Evolutionary conservation across 2,797 vertebrate genomes (phyloP), one percentile per base, ranked within the genome.

Genomic region (Amniataba percoides): DNA sequence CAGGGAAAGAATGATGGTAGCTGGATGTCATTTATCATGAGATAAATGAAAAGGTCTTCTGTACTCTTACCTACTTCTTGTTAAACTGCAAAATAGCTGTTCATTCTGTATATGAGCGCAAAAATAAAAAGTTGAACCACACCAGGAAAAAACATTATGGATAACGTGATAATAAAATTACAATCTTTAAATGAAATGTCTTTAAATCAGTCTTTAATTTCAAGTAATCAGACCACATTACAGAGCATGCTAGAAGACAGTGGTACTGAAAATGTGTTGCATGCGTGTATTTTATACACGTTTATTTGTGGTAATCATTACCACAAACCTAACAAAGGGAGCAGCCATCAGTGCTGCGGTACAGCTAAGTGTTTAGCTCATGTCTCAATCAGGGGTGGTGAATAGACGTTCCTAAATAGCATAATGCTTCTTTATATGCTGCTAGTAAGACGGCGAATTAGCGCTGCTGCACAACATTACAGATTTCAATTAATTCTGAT

Each of bases 401-500:
- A 93, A 88, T 76, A 88, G 94, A 94, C 87, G 78, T 86, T 83
- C 88, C 92, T 95, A 95, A 95, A 95, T 93, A 94, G 93, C 90
- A 91, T 49, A 89, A 84, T 67, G 88, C 90, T 93, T 91, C 91
- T 91, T 93, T 90, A 91, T 90, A 93, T 93, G 90, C 94, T 86
- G 90, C 91, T 82, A 89, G 94, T 89, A 93, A 92, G 90, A 71
- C 79, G 21, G 89, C 85, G 84, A 94, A 94, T 96, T 95, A 95
- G 94, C 93, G 74, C 84, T 76, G 93, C 94, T 92, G 94, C 92
- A 92, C 92, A 95, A 94, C 94, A 88, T 92, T 89, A 91, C 91
- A 91, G 92, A 94, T 95, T 95, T 95, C 95, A 95, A 95, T 95
- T 95, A 94, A 95, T 95, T 95, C 91, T 84, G 92, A 94, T 95